Evolutionary conservation across 2,113 vertebrate genomes (phyloP).

Genomic region (Triplophysa dalaica): DNA sequence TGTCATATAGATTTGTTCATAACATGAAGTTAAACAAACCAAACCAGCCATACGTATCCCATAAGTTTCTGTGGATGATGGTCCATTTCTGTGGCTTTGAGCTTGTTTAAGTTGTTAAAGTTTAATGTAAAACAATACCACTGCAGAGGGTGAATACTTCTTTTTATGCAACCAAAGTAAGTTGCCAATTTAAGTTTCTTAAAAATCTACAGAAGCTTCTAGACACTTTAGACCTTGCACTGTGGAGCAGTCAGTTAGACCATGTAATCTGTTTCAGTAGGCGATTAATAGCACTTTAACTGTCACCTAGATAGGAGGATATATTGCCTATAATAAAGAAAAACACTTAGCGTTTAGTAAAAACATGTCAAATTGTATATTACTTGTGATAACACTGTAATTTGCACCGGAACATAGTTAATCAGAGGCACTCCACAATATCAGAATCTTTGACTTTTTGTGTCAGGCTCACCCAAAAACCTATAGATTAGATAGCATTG

Average conservation of each 20-base stretch:
- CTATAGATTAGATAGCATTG: background rate
- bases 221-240: background rate
- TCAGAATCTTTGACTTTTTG: background rate
- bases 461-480: background rate
- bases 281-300: conserved; percentile 10
- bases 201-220: background rate
- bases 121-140: too few relatives aligned
- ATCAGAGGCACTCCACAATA: background rate
- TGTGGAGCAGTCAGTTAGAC: background rate
- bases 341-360: background rate
- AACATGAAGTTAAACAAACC: too few relatives aligned
- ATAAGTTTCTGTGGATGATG: too few relatives aligned
- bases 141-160: too few relatives aligned
- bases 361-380: background rate
- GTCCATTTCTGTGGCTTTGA: too few relatives aligned
- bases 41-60: too few relatives aligned
- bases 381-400: conserved; percentile 1
- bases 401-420: conserved; percentile 10
- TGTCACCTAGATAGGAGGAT: background rate
- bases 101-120: too few relatives aligned
- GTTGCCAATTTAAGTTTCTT: background rate
- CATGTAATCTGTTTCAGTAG: conserved; percentile 4
- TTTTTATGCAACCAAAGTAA: background rate
- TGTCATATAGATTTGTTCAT: too few relatives aligned
- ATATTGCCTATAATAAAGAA: conserved; percentile 2